Base-by-base conservation (phyloP, 2,113 vertebrate genomes). In the western clawed frog (Xenopus tropicalis) region DNA sequence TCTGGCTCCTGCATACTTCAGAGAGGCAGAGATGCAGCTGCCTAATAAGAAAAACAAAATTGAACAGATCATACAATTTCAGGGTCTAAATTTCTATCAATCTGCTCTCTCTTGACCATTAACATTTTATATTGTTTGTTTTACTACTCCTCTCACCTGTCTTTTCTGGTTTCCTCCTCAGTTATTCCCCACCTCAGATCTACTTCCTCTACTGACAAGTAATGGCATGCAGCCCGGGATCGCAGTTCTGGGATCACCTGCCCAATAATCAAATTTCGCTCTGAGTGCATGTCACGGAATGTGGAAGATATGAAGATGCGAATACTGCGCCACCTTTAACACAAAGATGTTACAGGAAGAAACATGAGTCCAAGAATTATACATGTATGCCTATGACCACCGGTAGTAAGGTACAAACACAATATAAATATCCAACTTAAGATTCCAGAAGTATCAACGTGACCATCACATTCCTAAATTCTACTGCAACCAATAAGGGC, bases 151-250 rank as follows among this genome's bases (percentile, higher is more conserved):
- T 25, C 56, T 21, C 19, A 89, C 57, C 93, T 89, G 57, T 83
- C 83, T 0, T 85, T 86, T 1, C 25, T 82, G 9, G 79, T 75
- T 81, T 95, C 92, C 66, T 95, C 91, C 83, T 96, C 93, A 0
- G 94, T 94, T 78, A 97, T 77, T 0, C 95, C 95, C 95, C 95
- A 97, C 54, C 93, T 92, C 74, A 97, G 87, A 70, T 97, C 94
- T 13, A 97, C 91, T 75, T 93, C 93, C 43, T 92, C 92, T 72
- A 96, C 80, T 25, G 82, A 79, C 78, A 97, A 86, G 71, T 74
- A 79, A 80, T 90, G 87, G 0, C 76, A 74, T 0, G 92, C 90
- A 0, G 84, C 91, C 0, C 90, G 87, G 0, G 91, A 88, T 3
- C 93, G 88, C 24, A 97, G 82, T 67, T 94, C 93, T 0, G 94